Base-by-base conservation (phyloP, 2,797 vertebrate genomes). In the Bradypodion pumilum region DNA sequence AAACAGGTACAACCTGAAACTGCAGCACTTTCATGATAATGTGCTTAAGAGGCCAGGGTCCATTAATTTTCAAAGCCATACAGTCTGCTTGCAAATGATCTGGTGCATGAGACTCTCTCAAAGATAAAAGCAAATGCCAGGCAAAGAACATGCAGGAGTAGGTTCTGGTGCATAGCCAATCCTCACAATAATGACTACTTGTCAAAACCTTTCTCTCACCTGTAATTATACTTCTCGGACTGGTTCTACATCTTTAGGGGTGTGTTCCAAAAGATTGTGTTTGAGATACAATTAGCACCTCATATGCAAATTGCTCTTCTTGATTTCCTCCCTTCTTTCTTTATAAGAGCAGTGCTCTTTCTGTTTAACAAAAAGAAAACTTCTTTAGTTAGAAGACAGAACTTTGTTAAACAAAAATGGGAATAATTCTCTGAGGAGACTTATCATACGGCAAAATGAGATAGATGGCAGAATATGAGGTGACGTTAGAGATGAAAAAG, bases 191-290 rank as follows among this genome's bases (percentile, higher is more conserved):
- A 70, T 70, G 69, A 16, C 69, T 42, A 2, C 44, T 68, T 69
- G n/a, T 49, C 62, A 72, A 23, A 23, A 32, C 0, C 7, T 1
- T 10, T 19, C 19, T 12, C 0, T 2, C 0, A 23, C 23, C 44
- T 52, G 44, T 29, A 83, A 70, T 72, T 44, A 7, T n/a, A 69
- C 35, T 76, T 69, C 63, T 23, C 63, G 59, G 42, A 1, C 37
- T 65, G 73, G 65, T 65, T 66, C 32, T 82, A 72, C 37, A n/a
- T 56, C 27, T 85, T 27, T 29, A 85, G 78, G 59, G 29, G 78
- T 81, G 78, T 83, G 77, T 82, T 56, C 49, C 27, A 59, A 21
- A 49, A n/a, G n/a, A 65, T 66, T n/a, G n/a, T n/a, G n/a, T n/a
- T n/a, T n/a, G n/a, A n/a, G 37, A 25, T 21, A 63, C 80, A 27